Evolutionary conservation across 2,797 vertebrate genomes (phyloP).

Genomic region (Aldrovandia affinis): DNA sequence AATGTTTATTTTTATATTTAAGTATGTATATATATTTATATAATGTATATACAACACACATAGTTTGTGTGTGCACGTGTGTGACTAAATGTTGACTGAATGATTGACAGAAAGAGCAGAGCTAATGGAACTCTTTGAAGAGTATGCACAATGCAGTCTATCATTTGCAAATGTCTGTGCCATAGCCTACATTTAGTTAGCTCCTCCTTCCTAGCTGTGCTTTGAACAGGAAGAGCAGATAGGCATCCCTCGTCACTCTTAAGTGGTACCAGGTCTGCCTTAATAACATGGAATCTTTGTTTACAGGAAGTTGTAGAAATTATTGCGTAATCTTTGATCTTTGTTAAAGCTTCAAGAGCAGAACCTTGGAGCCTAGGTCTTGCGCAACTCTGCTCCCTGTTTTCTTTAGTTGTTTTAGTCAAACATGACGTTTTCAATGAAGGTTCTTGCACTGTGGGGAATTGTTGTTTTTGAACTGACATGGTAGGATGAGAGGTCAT

Average conservation of each 20-base stretch:
- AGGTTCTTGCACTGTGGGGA: conserved; percentile 8
- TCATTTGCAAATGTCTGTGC: background rate
- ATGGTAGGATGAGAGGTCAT: background rate
- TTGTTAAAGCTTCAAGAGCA: conserved; percentile 3
- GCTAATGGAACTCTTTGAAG: background rate
- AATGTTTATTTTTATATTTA: background rate
- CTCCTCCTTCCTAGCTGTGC: background rate
- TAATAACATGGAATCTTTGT: background rate
- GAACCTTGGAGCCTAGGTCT: background rate
- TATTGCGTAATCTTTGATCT: conserved; percentile 15
- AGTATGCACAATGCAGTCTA: background rate
- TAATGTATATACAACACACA: background rate
- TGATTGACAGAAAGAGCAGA: background rate
- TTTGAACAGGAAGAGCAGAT: background rate
- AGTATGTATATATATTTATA: background rate
- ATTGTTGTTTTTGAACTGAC: background rate
- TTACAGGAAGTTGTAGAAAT: conserved; percentile 27
- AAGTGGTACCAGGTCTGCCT: background rate
- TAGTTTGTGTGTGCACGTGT: background rate
- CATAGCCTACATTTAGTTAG: background rate
- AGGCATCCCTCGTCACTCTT: background rate
- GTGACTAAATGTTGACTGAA: background rate
- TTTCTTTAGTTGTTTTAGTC: conserved; percentile 35
- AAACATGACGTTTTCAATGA: conserved; percentile 15
- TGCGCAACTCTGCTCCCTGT: background rate